Evolutionary conservation across 1,140 invertebrate genomes (phyloP).

Genomic region (Heliconius nattereri): DNA sequence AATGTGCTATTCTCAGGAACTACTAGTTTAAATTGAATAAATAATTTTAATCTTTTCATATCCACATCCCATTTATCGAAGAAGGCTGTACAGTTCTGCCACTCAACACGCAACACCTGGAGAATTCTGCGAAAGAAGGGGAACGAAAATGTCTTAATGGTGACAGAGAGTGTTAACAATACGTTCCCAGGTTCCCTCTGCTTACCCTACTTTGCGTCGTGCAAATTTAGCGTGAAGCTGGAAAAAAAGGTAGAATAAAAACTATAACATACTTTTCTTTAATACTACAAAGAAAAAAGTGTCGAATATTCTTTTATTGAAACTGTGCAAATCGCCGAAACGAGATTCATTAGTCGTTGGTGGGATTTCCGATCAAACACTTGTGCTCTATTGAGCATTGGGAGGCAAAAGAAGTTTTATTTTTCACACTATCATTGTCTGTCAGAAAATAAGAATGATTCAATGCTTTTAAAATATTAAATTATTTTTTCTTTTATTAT

Average conservation of each 20-base stretch:
- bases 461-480: background rate
- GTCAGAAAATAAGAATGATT: background rate
- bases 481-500: background rate
- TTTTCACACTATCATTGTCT: background rate
- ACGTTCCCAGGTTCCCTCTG: background rate
- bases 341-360: constrained; percentile 1
- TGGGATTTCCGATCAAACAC: background rate
- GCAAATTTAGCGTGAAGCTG: too few species aligned
- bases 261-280: background rate
- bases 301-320: background rate
- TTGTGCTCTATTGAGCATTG: background rate
- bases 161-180: too few species aligned
- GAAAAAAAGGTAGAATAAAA: background rate
- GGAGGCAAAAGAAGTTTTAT: background rate
- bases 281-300: background rate
- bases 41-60: too few species aligned
- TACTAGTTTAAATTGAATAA: too few species aligned
- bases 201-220: background rate
- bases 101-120: too few species aligned
- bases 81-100: too few species aligned
- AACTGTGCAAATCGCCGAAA: background rate
- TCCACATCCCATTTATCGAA: too few species aligned
- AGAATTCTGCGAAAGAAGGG: too few species aligned
- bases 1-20: too few species aligned
- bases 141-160: too few species aligned